Evolutionary conservation across 1,140 invertebrate genomes (phyloP).

Genomic region (Brachionus angularis): DNA sequence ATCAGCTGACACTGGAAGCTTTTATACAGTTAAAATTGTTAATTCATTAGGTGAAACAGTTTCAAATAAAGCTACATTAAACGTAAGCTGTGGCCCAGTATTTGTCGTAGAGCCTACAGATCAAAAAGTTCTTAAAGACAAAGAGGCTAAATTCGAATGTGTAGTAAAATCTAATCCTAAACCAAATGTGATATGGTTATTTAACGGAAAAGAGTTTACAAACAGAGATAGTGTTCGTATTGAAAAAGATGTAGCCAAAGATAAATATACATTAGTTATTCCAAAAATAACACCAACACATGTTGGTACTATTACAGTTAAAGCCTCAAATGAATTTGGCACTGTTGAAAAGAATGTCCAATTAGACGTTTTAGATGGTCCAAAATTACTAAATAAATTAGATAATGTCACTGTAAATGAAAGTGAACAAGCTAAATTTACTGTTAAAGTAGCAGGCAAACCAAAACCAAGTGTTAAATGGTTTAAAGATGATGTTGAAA

Average conservation of each 20-base stretch:
- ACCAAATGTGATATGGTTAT: conserved; percentile 76
- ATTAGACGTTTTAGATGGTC: background rate
- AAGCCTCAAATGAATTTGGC: background rate
- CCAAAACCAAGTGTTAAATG: background rate
- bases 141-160: conserved; percentile 42
- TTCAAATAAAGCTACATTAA: conserved; percentile 19
- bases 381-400: conserved; percentile 43
- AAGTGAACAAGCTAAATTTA: background rate
- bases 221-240: background rate
- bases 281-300: background rate
- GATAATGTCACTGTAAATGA: conserved; percentile 35
- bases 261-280: background rate
- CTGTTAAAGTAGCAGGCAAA: background rate
- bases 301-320: background rate
- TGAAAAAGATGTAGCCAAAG: background rate
- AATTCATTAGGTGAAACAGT: background rate
- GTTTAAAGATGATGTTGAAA: background rate
- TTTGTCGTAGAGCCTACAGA: background rate
- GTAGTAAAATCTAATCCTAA: conserved; percentile 63
- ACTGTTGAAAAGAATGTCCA: background rate
- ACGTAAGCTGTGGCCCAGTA: background rate
- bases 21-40: conserved; percentile 2
- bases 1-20: background rate
- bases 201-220: conserved; percentile 48
- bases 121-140: conserved; percentile 12